phyloP scores from a whole-genome alignment of 1,140 invertebrate genomes.

The Aphidius gifuensis region DNA sequence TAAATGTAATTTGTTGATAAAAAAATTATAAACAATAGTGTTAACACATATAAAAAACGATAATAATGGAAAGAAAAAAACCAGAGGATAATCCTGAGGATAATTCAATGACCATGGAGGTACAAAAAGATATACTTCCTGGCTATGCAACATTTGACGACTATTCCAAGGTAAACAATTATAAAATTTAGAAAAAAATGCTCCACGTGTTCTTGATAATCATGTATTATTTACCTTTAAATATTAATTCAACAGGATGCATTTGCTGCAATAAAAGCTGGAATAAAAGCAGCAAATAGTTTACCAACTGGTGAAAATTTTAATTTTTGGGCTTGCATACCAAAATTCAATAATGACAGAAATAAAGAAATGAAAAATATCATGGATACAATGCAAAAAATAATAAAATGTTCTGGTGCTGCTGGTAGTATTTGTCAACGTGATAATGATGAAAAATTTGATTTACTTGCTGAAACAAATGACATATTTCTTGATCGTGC shows the following conservation, averaged over 20 bases:
- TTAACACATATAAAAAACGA: too few relatives aligned
- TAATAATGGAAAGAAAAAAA: not conserved
- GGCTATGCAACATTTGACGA: not conserved
- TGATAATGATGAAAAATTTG: slow-evolving; percentile 70
- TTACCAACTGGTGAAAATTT: slow-evolving; percentile 67
- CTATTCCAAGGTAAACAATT: not conserved
- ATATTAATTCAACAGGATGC: slow-evolving; percentile 47
- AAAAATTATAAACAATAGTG: too few relatives aligned
- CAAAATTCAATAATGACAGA: slow-evolving; percentile 65
- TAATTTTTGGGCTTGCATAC: slow-evolving; percentile 68
- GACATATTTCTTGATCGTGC: slow-evolving; percentile 79
- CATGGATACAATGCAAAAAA: slow-evolving; percentile 53
- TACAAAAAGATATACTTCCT: not conserved
- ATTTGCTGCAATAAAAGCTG: slow-evolving; percentile 59
- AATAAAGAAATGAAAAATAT: slow-evolving; percentile 60
- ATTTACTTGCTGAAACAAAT: slow-evolving; percentile 72
- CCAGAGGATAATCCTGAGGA: not conserved
- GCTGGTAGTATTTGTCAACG: slow-evolving; percentile 59
- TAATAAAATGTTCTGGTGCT: slow-evolving; percentile 62
- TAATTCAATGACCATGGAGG: not conserved
- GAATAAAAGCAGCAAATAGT: slow-evolving; percentile 66
- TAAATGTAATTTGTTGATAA: too few relatives aligned
- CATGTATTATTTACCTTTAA: too few relatives aligned
- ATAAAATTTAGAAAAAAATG: not conserved
- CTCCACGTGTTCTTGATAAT: too few relatives aligned